Evolutionary conservation across 2,888 invertebrate species (phyloP).

Genomic region (Galeopsomyia nigrocyanea): DNA sequence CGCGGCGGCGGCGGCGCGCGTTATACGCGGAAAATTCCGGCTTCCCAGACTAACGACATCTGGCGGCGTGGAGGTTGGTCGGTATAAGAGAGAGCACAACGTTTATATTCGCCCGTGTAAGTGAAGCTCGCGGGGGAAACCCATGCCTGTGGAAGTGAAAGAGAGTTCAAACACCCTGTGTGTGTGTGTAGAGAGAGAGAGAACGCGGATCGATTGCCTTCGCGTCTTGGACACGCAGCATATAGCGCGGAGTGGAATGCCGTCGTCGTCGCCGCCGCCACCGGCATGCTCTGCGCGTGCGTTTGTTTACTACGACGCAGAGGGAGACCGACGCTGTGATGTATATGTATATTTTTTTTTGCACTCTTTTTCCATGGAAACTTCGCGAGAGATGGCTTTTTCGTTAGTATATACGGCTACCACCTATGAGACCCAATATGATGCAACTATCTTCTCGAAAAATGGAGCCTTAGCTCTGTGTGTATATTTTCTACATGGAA

Average conservation of each 20-base stretch:
- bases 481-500: too few species aligned
- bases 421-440: too few species aligned
- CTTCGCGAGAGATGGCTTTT: too few species aligned
- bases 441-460: too few species aligned
- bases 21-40: not conserved
- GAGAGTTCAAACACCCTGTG: not conserved
- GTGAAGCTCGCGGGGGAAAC: too few species aligned
- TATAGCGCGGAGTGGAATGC: too few species aligned
- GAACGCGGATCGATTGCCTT: constrained; percentile 21
- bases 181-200: not conserved
- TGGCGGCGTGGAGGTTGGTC: not conserved
- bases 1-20: too few species aligned
- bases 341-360: too few species aligned
- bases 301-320: constrained; percentile 38
- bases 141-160: not conserved
- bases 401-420: too few species aligned
- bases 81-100: not conserved
- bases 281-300: constrained; percentile 39
- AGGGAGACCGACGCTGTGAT: constrained; percentile 8
- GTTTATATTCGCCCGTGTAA: too few species aligned
- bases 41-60: not conserved
- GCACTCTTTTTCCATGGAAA: too few species aligned
- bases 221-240: not conserved
- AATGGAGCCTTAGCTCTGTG: too few species aligned
- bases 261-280: not conserved